Base-by-base conservation (phyloP, 2,113 vertebrate species). In the Salvelinus namaycush region DNA sequence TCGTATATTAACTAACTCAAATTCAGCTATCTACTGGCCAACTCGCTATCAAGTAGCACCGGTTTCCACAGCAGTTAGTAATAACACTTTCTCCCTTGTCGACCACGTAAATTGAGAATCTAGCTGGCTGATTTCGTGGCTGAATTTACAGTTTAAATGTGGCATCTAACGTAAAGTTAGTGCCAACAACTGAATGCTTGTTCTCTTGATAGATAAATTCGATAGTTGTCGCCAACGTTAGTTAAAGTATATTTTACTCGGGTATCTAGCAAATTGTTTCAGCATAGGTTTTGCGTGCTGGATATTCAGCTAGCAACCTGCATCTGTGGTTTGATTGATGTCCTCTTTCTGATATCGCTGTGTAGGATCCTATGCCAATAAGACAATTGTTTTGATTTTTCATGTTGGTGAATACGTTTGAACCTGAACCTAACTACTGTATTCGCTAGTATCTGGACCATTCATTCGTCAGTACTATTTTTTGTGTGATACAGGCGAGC, bases 21-120 rank as follows among this genome's bases (percentile, higher is more conserved):
- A 24, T 66, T 5, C 13, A 60, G 20, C 16, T 60, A 5, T 3
- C 57, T 18, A 60, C 20, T n/a, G 57, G 64, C 69, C 70, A 77
- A 88, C 82, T 89, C 84, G 81, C 78, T 72, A 68, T 79, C 20
- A 64, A 64, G 60, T 22, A 64, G n/a, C 22, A 54, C 2, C 49
- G 49, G 12, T 18, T 54, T 54, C 3, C 49, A 54, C 49, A 54
- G 14, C 14, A 7, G 59, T 7, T 62, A 62, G 59, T 22, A 20
- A 9, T 24, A 62, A 62, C 59, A 62, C 18, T 16, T 16, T 22
- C 59, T 20, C 18, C 18, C 49, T 54, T 51, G 14, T 51, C 49
- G 3, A 51, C 34, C 34, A 39, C 8, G 31, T 34, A 39, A 0
- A 60, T 60, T 20, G 59, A 60, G 16, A 60, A 60, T 60, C 59